Base-by-base conservation (phyloP, 2,113 vertebrate species). In the Lycaon pictus region DNA sequence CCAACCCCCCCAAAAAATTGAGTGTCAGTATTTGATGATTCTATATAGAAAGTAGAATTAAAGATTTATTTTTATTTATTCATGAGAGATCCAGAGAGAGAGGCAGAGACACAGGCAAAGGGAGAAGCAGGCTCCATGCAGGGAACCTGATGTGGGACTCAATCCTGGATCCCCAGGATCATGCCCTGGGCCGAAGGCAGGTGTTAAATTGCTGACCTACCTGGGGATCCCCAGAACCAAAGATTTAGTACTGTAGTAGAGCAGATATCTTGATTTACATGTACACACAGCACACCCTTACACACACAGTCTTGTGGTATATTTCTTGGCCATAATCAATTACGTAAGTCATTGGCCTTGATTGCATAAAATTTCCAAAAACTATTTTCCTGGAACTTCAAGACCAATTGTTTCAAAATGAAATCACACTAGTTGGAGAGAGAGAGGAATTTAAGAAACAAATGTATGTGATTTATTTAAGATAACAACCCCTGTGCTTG, bases 281-380 rank as follows among this genome's bases (percentile, higher is more conserved):
- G 10, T 11, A 60, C 17, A 32, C 19, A 56, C 2, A 74, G 6
- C 11, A 48, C 60, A 15, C 56, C 15, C 29, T 74, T n/a, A 11
- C 3, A 13, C 13, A 19, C 29, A 2, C 12, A 95, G 48, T 27
- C 27, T 8, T 8, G 0, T 37, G 13, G 1, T 15, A 2, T 15
- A 32, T 60, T 29, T 58, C 55, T 72, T 58, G 55, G 76, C 81
- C 55, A 32, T 43, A 16, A 37, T 65, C 43, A 12, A 12, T 93
- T 86, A 62, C 0, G 0, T 88, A 90, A 32, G 7, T 55, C 9
- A 9, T 83, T 91, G 62, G 48, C 81, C 6, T 90, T 94, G 32
- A 67, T 94, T 88, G 85, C 29, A 48, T 37, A 55, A 92, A 90
- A 48, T 88, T 97, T 77, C 65, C 60, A 11, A 88, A 92, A 87